phyloP scores from a whole-genome alignment of 1,140 invertebrate species.

The Himalopsyche phryganea region DNA sequence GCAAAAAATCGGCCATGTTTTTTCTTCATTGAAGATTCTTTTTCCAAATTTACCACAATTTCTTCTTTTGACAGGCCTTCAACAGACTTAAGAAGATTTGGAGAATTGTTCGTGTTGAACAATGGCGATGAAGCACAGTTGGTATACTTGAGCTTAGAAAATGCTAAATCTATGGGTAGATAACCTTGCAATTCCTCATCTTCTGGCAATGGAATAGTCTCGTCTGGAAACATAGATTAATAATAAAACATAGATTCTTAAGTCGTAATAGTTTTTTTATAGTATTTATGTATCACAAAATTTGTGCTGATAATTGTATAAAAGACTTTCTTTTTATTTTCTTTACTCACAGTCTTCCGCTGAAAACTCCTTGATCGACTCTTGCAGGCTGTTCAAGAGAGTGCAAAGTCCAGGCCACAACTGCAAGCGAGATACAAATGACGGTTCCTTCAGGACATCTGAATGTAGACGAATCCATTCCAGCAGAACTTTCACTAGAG shows the following conservation, averaged over 20 bases:
- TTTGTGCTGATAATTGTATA: no score
- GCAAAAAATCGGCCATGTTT: not conserved
- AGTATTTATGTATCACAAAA: no score
- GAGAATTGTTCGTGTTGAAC: conserved; percentile 21
- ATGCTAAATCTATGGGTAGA: conserved; percentile 63
- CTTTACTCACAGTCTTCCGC: conserved; percentile 48
- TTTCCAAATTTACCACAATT: not conserved
- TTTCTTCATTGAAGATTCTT: conserved; percentile 7
- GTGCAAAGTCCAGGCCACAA: conserved; percentile 78
- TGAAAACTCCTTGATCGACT: conserved; percentile 47
- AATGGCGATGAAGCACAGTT: conserved; percentile 39
- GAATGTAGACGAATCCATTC: conserved; percentile 66
- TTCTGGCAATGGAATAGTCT: conserved; percentile 67
- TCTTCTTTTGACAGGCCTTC: conserved; percentile 3
- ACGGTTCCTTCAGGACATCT: conserved; percentile 53
- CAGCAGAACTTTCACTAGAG: conserved; percentile 69
- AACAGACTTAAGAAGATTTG: conserved; percentile 6
- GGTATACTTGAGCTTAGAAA: conserved; percentile 54
- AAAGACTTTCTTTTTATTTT: no score
- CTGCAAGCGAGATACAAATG: conserved; percentile 65
- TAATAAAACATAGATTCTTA: no score
- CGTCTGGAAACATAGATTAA: conserved; percentile 56
- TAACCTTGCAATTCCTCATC: conserved; percentile 78
- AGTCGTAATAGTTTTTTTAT: no score
- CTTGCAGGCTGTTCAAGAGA: conserved; percentile 65